Evolutionary conservation across 1,140 invertebrate genomes (phyloP).

Genomic region (Heliconius hewitsoni): DNA sequence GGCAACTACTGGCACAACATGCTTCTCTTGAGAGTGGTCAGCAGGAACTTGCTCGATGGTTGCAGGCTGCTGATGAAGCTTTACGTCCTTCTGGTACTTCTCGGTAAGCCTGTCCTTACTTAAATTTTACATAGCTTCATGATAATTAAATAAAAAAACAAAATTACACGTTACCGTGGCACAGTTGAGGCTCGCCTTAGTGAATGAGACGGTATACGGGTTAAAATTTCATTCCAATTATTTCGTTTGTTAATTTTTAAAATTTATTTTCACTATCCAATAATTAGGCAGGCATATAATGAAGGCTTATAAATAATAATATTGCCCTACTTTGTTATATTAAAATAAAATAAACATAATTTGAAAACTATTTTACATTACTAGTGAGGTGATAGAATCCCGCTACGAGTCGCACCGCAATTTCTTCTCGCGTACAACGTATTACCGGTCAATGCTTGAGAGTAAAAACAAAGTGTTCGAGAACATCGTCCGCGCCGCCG

Average conservation of each 20-base stretch:
- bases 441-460: slow-evolving; percentile 96
- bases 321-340: too few relatives aligned
- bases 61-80: slow-evolving; percentile 90
- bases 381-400: slow-evolving; percentile 86
- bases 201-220: too few relatives aligned
- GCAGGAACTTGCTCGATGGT: slow-evolving; percentile 91
- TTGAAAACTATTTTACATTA: neutral
- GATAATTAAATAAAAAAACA: too few relatives aligned
- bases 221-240: too few relatives aligned
- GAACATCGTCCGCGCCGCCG: slow-evolving; percentile 90
- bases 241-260: too few relatives aligned
- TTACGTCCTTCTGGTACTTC: slow-evolving; percentile 63
- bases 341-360: too few relatives aligned
- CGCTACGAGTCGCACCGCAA: slow-evolving; percentile 92
- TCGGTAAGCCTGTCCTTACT: neutral
- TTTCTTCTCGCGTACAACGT: slow-evolving; percentile 93
- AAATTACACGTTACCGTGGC: too few relatives aligned
- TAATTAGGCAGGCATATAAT: too few relatives aligned
- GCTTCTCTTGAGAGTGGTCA: slow-evolving; percentile 94
- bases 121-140: too few relatives aligned
- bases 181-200: too few relatives aligned
- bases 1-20: slow-evolving; percentile 93
- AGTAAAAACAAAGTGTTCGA: slow-evolving; percentile 97
- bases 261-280: too few relatives aligned
- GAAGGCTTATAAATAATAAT: too few relatives aligned